phyloP scores from a whole-genome alignment of 2,797 vertebrate species.

The Streptopelia turtur region DNA sequence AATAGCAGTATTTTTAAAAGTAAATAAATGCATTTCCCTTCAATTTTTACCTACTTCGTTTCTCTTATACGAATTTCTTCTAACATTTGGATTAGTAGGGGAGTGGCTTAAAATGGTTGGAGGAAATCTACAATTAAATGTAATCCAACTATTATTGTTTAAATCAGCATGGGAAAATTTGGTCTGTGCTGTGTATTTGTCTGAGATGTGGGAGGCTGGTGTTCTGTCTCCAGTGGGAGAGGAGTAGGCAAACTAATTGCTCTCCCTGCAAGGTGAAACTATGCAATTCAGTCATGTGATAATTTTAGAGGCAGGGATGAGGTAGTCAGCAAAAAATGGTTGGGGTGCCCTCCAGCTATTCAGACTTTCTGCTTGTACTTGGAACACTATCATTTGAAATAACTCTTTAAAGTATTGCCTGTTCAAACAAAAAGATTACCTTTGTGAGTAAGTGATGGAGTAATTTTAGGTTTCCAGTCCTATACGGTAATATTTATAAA shows the following conservation, averaged over 20 bases:
- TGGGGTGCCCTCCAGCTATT: slow-evolving; percentile 51
- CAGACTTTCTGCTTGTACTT: slow-evolving; percentile 7
- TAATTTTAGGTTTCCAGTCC: neutral
- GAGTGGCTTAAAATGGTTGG: neutral
- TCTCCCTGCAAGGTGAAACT: slow-evolving; percentile 61
- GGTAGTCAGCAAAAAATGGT: slow-evolving; percentile 46
- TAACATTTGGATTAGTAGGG: neutral
- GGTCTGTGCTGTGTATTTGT: neutral
- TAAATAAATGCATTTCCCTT: neutral
- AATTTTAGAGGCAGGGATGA: slow-evolving; percentile 45
- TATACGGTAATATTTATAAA: neutral
- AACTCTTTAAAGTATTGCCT: neutral
- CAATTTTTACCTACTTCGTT: neutral
- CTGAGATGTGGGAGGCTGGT: slow-evolving; percentile 21
- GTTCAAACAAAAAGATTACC: neutral
- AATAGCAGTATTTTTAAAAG: neutral
- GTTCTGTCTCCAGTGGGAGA: slow-evolving; percentile 30
- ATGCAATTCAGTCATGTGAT: slow-evolving; percentile 42
- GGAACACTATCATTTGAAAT: neutral
- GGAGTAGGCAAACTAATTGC: slow-evolving; percentile 7
- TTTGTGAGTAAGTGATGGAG: neutral
- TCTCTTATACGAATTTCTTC: neutral
- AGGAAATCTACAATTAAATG: neutral
- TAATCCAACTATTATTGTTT: slow-evolving; percentile 12
- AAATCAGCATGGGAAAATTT: neutral